Evolutionary conservation across 2,888 invertebrate species (phyloP), one percentile per base, ranked within the genome.

Genomic region (Brachycybe producta): DNA sequence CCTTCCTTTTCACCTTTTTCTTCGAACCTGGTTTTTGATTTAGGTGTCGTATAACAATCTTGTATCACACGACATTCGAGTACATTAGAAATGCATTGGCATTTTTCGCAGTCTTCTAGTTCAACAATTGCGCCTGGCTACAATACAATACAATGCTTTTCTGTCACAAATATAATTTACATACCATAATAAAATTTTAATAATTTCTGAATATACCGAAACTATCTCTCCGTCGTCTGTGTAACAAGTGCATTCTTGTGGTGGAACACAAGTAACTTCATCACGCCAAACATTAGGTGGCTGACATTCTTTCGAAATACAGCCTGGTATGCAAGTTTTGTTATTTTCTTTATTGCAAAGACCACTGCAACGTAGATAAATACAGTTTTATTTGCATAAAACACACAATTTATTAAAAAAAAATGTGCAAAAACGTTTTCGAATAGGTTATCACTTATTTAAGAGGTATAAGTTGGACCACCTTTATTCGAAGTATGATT

Each of bases 1-100:
- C n/a, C n/a, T n/a, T n/a, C n/a, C n/a, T n/a, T n/a, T n/a, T n/a
- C n/a, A n/a, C n/a, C n/a, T n/a, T n/a, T n/a, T n/a, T n/a, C n/a
- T 32, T 32, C 15, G 15, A 17, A 38, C 11, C 39, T 15, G 28
- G 28, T 45, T 2, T 17, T 1, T 7, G 21, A 46, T 23, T 35
- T 1, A 39, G 2, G 17, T 48, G 39, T 17, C 38, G 15, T 11
- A 7, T 8, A 24, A 21, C 46, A 46, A 2, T 24, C 35, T 11
- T 24, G 36, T 21, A 5, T 21, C 27, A 72, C 66, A 61, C 79
- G 78, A 62, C 88, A 88, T 40, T 77, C 74, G 52, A 81, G 76
- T 21, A 73, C 73, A 66, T 88, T 86, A 61, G 82, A 75, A 5
- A 84, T 70, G 59, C 90, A 90, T 58, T 86, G 86, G 61, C 88